A percentile compares a stretch with the other conserved stretches of the same genome.
Evolutionary conservation across 1,140 invertebrate genomes (phyloP).

Genomic region (Lethocerus indicus): DNA sequence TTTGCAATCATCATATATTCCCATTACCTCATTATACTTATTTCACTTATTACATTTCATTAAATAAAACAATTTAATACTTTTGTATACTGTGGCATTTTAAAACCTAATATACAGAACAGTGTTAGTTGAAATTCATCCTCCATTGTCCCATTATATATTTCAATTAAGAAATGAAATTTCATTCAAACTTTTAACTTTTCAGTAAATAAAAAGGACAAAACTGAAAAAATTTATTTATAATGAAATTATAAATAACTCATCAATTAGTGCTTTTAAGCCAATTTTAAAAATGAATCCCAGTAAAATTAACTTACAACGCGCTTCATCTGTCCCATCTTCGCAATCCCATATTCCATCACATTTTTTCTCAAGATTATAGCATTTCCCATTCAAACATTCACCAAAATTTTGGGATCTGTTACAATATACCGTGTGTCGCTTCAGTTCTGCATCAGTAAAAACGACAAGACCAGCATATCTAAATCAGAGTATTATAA

Average conservation of each 20-base stretch:
- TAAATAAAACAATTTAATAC: too few species aligned
- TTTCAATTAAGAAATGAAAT: too few species aligned
- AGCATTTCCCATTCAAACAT: slow-evolving; percentile 71
- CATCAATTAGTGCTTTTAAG: too few species aligned
- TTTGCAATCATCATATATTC: neutral
- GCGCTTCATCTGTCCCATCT: slow-evolving; percentile 76
- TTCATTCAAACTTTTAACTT: too few species aligned
- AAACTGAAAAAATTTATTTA: too few species aligned
- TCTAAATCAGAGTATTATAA: slow-evolving; percentile 19
- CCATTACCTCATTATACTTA: neutral
- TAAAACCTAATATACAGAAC: too few species aligned
- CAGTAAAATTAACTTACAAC: slow-evolving; percentile 38
- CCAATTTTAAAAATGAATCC: too few species aligned
- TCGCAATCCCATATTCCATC: slow-evolving; percentile 59
- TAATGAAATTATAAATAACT: too few species aligned
- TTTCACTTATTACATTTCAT: neutral
- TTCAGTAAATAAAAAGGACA: too few species aligned
- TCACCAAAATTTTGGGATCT: slow-evolving; percentile 47
- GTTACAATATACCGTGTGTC: slow-evolving; percentile 54
- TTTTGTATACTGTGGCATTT: too few species aligned
- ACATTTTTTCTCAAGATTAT: slow-evolving; percentile 54
- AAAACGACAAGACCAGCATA: slow-evolving; percentile 69
- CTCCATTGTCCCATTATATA: too few species aligned
- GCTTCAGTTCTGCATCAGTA: slow-evolving; percentile 60
- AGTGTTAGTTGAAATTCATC: too few species aligned